Evolutionary conservation across 2,113 vertebrate species (phyloP).

Genomic region (Plecturocebus donacophilus): DNA sequence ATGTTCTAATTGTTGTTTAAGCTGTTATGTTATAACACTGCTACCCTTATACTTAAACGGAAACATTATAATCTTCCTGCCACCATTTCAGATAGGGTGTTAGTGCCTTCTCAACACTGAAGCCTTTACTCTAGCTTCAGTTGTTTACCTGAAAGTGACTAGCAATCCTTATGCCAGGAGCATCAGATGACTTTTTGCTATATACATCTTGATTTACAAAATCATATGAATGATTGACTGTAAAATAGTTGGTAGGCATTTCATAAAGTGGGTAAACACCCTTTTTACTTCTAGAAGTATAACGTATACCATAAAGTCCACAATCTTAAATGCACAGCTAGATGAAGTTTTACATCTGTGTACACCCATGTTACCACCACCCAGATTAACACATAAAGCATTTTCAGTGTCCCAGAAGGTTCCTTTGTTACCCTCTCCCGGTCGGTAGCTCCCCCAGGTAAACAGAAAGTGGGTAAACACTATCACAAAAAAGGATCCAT

Average conservation of each 20-base stretch:
- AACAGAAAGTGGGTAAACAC: constrained; percentile 32
- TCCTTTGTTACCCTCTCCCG: neutral
- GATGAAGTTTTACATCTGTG: neutral
- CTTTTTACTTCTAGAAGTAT: neutral
- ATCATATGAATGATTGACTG: constrained; percentile 16
- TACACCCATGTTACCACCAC: neutral
- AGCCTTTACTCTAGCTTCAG: constrained; percentile 32
- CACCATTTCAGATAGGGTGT: constrained; percentile 25
- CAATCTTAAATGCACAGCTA: constrained; percentile 10
- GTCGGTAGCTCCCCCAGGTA: neutral
- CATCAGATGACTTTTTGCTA: constrained; percentile 4
- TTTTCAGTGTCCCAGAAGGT: neutral
- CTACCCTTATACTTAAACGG: neutral
- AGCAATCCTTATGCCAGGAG: neutral
- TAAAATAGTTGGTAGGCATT: constrained; percentile 16
- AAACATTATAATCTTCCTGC: constrained; percentile 9
- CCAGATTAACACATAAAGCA: neutral
- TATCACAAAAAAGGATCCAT: neutral
- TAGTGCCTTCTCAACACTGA: neutral
- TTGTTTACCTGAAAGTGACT: constrained; percentile 25
- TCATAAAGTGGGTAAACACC: constrained; percentile 11
- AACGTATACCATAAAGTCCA: neutral
- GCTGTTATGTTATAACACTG: neutral
- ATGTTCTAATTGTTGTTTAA: constrained; percentile 26
- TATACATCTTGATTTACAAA: neutral